Evolutionary conservation across 2,113 vertebrate genomes (phyloP), one percentile per base, ranked within the genome.

Genomic region (Equus przewalskii): DNA sequence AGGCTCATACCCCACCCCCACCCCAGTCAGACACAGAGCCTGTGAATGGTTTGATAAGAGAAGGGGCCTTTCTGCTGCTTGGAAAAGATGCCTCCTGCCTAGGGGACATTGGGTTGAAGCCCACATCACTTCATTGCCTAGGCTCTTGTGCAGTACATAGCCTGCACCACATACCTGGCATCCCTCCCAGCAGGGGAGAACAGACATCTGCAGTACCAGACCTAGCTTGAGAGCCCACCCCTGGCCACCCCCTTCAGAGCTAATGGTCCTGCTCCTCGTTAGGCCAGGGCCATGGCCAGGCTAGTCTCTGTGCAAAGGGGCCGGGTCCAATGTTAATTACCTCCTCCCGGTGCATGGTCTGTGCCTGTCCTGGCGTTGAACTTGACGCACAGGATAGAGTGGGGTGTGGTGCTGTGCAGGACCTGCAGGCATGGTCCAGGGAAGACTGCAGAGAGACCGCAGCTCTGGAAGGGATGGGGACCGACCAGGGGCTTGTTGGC

Each of bases 351-450:
- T 69, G 21, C n/a, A 15, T 30, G 30, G 46, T 51, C 13, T 67
- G 46, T 67, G 28, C 21, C 7, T 16, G 46, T 99, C 99, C 86
- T 99, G 99, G 0, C 98, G 0, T 99, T 99, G 1, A 99, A 99
- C 95, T 99, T 99, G 98, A 99, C 99, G 98, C 99, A 99, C 49
- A 99, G 99, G 54, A 99, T 99, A 98, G 99, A 99, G 67, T 99
- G 99, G 11, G 99, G 99, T 0, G 99, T 99, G 69, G 99, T 99
- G 80, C 95, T 98, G 83, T 99, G 98, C 89, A 99, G 91, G 91
- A 99, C 99, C 97, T 96, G 98, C 99, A 99, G 99, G 92, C 99
- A 30, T 98, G 99, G 65, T 99, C 99, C 30, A 99, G 99, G 1
- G 99, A 99, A 90, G 99, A 98, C 99, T 99, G 96, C 4, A 97